Conservation (phyloP, 2,797 vertebrate species). For the Poecilia velifera region DNA sequence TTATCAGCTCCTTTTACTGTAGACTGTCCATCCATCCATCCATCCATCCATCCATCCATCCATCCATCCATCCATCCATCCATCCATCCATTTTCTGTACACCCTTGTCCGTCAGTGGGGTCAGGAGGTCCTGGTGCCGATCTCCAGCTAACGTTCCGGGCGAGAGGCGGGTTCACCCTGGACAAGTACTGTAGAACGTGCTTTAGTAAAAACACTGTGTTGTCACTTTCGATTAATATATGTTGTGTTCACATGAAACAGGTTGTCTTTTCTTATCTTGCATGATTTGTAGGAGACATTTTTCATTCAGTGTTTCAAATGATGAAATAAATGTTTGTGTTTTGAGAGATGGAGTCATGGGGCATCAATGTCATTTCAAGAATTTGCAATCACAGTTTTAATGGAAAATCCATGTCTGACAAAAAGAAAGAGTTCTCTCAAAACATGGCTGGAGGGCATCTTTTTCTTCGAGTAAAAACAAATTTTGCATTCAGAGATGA, state of each 20-base stretch:
- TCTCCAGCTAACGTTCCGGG: no score
- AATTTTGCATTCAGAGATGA: background rate
- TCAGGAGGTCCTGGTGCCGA: no score
- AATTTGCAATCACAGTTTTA: slow-evolving; percentile 2
- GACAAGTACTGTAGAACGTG: background rate
- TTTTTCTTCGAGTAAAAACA: background rate
- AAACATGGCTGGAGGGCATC: background rate
- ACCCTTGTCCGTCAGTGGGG: no score
- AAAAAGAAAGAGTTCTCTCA: background rate
- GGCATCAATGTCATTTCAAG: background rate
- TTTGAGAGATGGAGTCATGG: background rate
- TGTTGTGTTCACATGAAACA: background rate
- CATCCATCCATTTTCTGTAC: no score
- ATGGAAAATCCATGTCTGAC: background rate
- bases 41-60: no score
- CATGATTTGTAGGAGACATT: background rate
- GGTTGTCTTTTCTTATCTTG: background rate
- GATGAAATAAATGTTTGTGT: background rate
- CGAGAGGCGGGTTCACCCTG: no score
- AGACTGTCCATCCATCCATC: background rate
- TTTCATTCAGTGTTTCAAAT: background rate
- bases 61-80: no score
- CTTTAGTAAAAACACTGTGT: background rate
- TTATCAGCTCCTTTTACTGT: background rate
- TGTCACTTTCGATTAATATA: background rate